Conservation (phyloP, 2,797 vertebrate species). For the Enteromius radiatus region DNA sequence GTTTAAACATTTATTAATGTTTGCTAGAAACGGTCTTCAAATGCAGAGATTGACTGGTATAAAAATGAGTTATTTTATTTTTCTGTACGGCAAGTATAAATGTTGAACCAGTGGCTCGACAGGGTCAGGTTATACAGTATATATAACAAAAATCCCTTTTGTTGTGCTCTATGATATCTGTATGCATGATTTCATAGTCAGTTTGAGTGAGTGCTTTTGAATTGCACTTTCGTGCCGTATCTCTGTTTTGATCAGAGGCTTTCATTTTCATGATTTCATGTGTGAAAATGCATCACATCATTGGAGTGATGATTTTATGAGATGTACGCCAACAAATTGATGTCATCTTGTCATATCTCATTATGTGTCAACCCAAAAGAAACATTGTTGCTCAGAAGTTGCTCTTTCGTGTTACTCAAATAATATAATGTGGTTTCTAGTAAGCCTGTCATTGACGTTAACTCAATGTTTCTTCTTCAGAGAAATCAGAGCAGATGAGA, state of each 20-base stretch:
- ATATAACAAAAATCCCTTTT: neutral
- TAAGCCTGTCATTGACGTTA: conserved; percentile 2
- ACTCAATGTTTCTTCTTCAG: neutral
- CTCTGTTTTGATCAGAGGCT: neutral
- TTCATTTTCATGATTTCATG: conserved; percentile 10
- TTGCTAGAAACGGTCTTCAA: neutral
- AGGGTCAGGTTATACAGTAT: neutral
- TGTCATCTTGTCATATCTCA: conserved; percentile 17
- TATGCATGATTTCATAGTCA: conserved; percentile 1
- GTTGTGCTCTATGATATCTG: neutral
- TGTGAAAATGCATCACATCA: neutral
- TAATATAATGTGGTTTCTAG: neutral
- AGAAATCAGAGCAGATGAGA: conserved; percentile 1
- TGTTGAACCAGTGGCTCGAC: neutral
- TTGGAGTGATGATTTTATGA: conserved; percentile 11
- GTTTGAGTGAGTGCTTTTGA: neutral
- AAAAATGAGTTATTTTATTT: neutral
- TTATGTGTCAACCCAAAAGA: neutral
- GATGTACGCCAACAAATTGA: neutral
- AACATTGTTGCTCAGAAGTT: neutral
- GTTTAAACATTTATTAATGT: neutral
- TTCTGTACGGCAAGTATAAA: neutral
- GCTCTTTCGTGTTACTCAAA: neutral
- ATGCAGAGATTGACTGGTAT: neutral
- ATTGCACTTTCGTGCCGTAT: neutral